A percentile compares a stretch with the other conserved stretches of the same genome.
phyloP scores from a whole-genome alignment of 2,797 vertebrate genomes.

The Podargus strigoides region DNA sequence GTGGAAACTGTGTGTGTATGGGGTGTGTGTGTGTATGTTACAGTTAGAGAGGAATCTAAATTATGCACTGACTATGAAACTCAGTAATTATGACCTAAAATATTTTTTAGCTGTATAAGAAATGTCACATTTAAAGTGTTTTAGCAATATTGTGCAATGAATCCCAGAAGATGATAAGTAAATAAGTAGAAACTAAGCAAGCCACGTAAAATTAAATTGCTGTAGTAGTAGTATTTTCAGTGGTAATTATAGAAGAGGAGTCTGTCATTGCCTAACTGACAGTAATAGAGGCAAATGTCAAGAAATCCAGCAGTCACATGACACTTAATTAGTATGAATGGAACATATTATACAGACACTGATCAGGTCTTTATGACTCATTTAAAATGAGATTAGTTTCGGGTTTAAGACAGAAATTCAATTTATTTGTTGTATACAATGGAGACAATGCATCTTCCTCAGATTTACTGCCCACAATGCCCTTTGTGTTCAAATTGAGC shows the following conservation, averaged over 20 bases:
- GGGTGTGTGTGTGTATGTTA: not conserved
- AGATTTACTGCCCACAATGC: not conserved
- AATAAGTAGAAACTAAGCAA: not conserved
- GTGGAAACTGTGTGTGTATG: not conserved
- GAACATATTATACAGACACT: slow-evolving; percentile 20
- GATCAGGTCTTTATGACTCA: slow-evolving; percentile 41
- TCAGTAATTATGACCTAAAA: not conserved
- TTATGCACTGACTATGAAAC: not conserved
- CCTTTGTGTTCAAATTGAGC: not conserved
- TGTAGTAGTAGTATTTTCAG: not conserved
- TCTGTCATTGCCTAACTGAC: not conserved
- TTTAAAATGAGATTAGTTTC: slow-evolving; percentile 25
- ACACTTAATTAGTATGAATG: slow-evolving; percentile 31
- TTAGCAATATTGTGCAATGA: not conserved
- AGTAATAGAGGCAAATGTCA: slow-evolving; percentile 19
- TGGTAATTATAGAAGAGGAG: not conserved
- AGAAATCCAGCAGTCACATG: slow-evolving; percentile 38
- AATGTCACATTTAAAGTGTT: not conserved
- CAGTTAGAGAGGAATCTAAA: not conserved
- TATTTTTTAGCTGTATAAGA: not conserved
- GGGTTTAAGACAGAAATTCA: not conserved
- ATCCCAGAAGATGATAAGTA: not conserved
- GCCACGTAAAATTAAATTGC: not conserved
- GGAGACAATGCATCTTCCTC: not conserved
- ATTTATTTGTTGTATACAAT: not conserved